These are phyloP conservation scores for Brachypteracias leptosomus DNA, from an alignment of 2,113 vertebrate genomes.

Conservation along the genomic window DNA sequence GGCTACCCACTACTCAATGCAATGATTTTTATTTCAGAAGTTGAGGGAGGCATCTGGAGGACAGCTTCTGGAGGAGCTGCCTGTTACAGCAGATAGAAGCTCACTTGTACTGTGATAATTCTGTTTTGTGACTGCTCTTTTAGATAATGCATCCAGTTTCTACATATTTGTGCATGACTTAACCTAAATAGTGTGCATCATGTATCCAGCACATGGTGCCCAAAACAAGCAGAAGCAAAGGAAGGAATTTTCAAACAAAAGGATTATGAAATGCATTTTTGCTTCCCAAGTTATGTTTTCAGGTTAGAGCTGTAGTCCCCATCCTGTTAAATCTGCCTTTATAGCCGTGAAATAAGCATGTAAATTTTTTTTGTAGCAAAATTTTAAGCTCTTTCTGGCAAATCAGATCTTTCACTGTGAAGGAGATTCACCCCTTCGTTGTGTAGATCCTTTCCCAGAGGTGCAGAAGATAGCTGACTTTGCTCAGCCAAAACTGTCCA, in stretches of 20 bases:
- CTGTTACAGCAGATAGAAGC: neutral
- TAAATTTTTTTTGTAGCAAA: neutral
- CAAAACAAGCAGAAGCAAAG: neutral
- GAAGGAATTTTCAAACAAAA: slow-evolving; percentile 8
- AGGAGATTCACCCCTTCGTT: neutral
- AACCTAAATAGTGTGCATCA: neutral
- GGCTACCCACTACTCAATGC: neutral
- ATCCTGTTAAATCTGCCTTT: neutral
- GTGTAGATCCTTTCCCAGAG: neutral
- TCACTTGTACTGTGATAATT: neutral
- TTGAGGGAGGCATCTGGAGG: neutral
- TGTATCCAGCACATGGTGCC: neutral
- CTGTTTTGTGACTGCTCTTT: neutral
- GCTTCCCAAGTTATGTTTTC: neutral
- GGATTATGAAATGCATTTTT: neutral
- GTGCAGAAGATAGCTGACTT: neutral
- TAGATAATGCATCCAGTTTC: neutral
- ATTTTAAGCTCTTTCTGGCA: neutral
- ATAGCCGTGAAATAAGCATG: neutral
- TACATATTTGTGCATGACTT: neutral
- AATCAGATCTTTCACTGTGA: neutral
- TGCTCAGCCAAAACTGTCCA: neutral
- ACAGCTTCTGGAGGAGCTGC: neutral
- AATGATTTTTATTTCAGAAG: neutral
- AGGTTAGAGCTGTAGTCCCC: neutral